These are phyloP conservation scores for Poeciliopsis retropinna DNA, from an alignment of 2,113 vertebrate species.

Conservation along the genomic window DNA sequence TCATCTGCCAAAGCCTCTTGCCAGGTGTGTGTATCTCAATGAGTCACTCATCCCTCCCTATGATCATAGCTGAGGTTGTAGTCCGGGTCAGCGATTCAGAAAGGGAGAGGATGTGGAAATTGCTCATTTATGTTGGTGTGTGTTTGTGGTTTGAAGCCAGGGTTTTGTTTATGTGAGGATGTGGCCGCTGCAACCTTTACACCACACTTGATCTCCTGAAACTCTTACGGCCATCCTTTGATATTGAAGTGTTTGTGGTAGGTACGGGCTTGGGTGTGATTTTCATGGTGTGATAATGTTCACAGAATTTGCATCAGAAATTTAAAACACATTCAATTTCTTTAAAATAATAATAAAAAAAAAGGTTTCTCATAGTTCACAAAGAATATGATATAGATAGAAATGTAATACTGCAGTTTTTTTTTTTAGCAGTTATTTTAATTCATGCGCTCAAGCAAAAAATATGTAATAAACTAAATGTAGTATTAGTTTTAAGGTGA, in stretches of 20 bases:
- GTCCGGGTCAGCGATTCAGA: constrained; percentile 72
- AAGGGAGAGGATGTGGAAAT: constrained; percentile 76
- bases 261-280: constrained; percentile 5
- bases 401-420: no score
- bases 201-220: constrained; percentile 35
- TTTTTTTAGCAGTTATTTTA: no score
- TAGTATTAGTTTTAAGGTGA: no score
- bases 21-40: constrained; percentile 62
- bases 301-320: not conserved
- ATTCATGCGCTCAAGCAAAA: no score
- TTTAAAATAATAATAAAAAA: not conserved
- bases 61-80: constrained; percentile 75
- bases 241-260: constrained; percentile 28
- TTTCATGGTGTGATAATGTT: not conserved
- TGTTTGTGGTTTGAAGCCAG: constrained; percentile 38
- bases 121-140: constrained; percentile 54
- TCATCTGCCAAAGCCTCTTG: constrained; percentile 59
- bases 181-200: constrained; percentile 70
- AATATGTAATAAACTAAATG: no score
- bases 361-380: not conserved
- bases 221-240: constrained; percentile 47
- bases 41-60: constrained; percentile 65
- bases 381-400: no score
- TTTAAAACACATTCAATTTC: not conserved
- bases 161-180: constrained; percentile 70